A percentile compares a stretch with the other conserved stretches of the same genome.
Conservation (phyloP, 2,888 invertebrate species). For the Autographa gamma region DNA sequence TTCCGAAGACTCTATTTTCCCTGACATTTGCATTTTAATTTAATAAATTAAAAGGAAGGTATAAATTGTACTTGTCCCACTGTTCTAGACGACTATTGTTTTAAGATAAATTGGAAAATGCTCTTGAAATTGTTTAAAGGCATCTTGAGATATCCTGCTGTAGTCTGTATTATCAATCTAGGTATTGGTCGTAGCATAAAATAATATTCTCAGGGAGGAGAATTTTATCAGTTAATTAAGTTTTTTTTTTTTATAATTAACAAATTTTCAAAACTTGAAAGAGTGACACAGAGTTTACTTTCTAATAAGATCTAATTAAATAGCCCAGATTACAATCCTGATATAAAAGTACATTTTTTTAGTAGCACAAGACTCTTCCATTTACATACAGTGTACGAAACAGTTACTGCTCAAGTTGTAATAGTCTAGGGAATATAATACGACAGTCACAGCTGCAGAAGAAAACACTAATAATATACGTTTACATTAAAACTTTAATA, state of each 20-base stretch:
- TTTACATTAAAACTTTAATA: background rate
- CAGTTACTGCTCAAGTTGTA: background rate
- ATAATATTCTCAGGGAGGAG: too few species aligned
- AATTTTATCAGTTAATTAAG: too few species aligned
- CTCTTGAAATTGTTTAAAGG: conserved; percentile 2
- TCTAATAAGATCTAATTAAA: too few species aligned
- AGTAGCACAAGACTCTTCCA: too few species aligned
- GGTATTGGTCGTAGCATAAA: too few species aligned
- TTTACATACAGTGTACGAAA: background rate
- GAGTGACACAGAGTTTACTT: too few species aligned
- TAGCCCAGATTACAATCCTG: too few species aligned
- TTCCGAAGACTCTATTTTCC: conserved; percentile 16
- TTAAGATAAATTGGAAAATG: conserved; percentile 26
- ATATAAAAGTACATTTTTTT: too few species aligned
- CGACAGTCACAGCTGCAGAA: conserved; percentile 10
- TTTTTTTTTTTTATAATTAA: too few species aligned
- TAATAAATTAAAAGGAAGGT: conserved; percentile 34
- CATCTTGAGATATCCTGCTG: background rate
- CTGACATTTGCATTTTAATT: conserved; percentile 47
- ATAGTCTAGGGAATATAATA: background rate
- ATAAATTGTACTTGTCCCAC: conserved; percentile 22
- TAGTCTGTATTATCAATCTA: background rate
- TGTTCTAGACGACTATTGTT: conserved; percentile 26
- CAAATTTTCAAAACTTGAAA: too few species aligned
- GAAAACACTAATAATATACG: conserved; percentile 11